Evolutionary conservation across 2,888 invertebrate genomes (phyloP), one percentile per base, ranked within the genome.

Genomic region (Dorcus hopei): DNA sequence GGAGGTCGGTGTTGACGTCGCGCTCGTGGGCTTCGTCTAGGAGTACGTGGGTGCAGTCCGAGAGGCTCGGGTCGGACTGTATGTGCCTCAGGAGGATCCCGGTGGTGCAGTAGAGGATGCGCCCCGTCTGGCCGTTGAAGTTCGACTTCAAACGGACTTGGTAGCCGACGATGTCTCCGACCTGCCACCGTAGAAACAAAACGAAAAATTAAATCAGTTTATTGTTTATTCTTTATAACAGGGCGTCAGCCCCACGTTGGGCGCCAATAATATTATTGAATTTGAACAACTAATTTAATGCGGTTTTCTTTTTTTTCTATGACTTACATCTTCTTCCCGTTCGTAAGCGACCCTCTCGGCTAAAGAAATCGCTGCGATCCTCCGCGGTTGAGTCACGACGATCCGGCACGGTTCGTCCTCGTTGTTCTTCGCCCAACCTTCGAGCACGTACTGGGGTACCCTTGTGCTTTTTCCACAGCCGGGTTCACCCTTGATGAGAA

Each of bases 11-110:
- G 63, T 88, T 86, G 0, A 88, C 82, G 63, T 85, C 86, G 5
- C 90, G 80, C 70, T 89, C 89, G 72, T 91, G 90, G 0, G 87
- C 89, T 69, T 91, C 90, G 72, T 91, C 90, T 55, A 90, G 77
- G 49, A 90, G 81, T 0, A 90, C 81, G 72, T 90, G 89, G 0
- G 85, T 81, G 61, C 86, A 84, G 9, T 85, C 85, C 9, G 74
- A 67, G 1, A 90, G 74, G 7, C 63, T 67, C 1, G 79, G 78
- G 72, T 82, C 79, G 2, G 58, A 58, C 61, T 80, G 79, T 26
- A 83, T 57, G 58, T 78, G 78, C 49, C 78, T 74, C 19, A 79
- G 58, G 14, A 79, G 65, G 50, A 79, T 77, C 9, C 90, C 90
- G 0, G 87, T 86, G 0, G 90, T 89, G 68, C 88, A 89, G 72